phyloP scores from a whole-genome alignment of 2,888 invertebrate species.

The Petrolisthes cinctipes region DNA sequence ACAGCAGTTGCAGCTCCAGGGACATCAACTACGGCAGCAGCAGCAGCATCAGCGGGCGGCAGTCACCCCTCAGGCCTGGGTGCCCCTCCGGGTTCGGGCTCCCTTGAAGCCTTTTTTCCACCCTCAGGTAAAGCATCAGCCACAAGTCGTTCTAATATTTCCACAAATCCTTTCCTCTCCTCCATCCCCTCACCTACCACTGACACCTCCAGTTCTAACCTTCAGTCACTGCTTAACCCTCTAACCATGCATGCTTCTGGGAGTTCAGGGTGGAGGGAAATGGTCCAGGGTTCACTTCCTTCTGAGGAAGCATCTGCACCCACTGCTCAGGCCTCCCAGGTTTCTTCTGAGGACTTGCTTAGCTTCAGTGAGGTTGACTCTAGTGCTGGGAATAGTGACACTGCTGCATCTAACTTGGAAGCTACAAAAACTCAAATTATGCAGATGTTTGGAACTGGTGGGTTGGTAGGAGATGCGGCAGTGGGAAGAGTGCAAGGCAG shows the following conservation, averaged over 20 bases:
- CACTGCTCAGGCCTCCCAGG: slow-evolving; percentile 3
- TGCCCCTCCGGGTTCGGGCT: slow-evolving; percentile 67
- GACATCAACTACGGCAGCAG: slow-evolving; percentile 26
- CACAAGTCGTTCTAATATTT: slow-evolving; percentile 18
- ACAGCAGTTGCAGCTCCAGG: slow-evolving; percentile 33
- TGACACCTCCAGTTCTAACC: neutral
- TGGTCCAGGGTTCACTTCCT: slow-evolving; percentile 11
- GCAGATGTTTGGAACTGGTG: slow-evolving; percentile 39
- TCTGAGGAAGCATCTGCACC: slow-evolving; percentile 25
- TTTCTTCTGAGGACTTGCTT: slow-evolving; percentile 35
- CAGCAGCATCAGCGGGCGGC: slow-evolving; percentile 33
- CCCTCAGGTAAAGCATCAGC: slow-evolving; percentile 71
- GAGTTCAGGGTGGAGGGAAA: slow-evolving; percentile 50
- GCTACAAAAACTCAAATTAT: slow-evolving; percentile 46
- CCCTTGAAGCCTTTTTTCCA: slow-evolving; percentile 77
- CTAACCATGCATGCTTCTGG: slow-evolving; percentile 43
- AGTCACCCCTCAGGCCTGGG: slow-evolving; percentile 34
- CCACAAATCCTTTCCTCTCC: slow-evolving; percentile 32
- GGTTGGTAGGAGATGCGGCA: slow-evolving; percentile 3
- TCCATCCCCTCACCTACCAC: slow-evolving; percentile 24
- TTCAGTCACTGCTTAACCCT: slow-evolving; percentile 23
- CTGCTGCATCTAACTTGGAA: slow-evolving; percentile 8
- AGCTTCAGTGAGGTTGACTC: slow-evolving; percentile 41
- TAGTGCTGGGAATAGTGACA: slow-evolving; percentile 3
- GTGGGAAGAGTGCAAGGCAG: neutral